phyloP scores from a whole-genome alignment of 2,888 invertebrate species.

The Craniophora ligustri region DNA sequence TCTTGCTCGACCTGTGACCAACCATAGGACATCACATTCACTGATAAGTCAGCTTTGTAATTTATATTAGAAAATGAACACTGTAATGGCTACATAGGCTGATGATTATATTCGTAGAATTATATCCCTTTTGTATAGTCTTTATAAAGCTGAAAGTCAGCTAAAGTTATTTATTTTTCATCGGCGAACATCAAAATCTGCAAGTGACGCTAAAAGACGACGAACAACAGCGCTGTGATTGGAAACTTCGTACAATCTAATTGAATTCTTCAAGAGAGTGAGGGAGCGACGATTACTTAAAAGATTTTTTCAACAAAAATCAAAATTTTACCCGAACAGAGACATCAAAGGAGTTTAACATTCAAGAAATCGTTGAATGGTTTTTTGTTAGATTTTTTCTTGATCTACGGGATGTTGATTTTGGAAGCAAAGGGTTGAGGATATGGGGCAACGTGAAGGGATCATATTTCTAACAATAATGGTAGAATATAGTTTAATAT shows the following conservation, averaged over 20 bases:
- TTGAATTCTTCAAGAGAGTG: slow-evolving; percentile 54
- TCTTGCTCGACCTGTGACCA: no score
- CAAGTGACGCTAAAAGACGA: slow-evolving; percentile 47
- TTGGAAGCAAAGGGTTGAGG: background rate
- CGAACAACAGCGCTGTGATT: slow-evolving; percentile 56
- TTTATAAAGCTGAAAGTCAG: no score
- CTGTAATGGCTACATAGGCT: no score
- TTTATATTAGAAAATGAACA: no score
- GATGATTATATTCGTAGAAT: no score
- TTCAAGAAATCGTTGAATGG: slow-evolving; percentile 16
- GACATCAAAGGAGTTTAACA: slow-evolving; percentile 33
- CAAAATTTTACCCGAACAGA: slow-evolving; percentile 21
- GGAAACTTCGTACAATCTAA: slow-evolving; percentile 60
- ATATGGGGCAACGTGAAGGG: no score
- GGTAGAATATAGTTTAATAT: no score
- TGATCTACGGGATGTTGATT: background rate
- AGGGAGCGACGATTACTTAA: slow-evolving; percentile 38
- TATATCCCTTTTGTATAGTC: no score
- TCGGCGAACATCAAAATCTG: slow-evolving; percentile 44
- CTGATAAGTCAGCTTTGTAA: no score
- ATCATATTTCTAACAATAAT: no score
- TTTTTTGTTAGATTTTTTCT: slow-evolving; percentile 8
- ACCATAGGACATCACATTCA: no score
- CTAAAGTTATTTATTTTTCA: slow-evolving; percentile 48
- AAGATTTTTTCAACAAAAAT: slow-evolving; percentile 42